Percentiles rank a stretch among this genome's conserved stretches.
Evolutionary conservation across 2,888 invertebrate genomes (phyloP).

Genomic region (Caenorhabditis drosophilae): DNA sequence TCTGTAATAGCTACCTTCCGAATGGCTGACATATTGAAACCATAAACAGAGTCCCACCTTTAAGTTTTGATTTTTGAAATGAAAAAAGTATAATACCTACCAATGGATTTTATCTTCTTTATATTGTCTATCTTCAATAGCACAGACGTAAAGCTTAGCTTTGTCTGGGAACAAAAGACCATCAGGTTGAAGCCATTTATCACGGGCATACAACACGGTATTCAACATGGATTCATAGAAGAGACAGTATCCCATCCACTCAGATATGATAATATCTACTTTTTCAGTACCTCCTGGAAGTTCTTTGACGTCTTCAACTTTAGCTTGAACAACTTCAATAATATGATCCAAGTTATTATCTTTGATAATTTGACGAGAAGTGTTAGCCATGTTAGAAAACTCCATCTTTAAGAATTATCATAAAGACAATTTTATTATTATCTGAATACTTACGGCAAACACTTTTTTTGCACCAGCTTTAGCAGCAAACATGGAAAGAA

Average conservation of each 20-base stretch:
- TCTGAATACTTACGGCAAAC: constrained; percentile 76
- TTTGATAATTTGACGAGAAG: constrained; percentile 91
- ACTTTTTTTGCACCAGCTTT: constrained; percentile 95
- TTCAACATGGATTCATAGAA: constrained; percentile 99
- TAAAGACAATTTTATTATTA: background rate
- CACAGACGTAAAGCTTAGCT: constrained; percentile 90
- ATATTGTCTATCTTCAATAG: constrained; percentile 88
- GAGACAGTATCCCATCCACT: constrained; percentile 85
- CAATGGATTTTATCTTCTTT: constrained; percentile 99
- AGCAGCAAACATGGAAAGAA: constrained; percentile 98
- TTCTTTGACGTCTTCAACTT: constrained; percentile 85
- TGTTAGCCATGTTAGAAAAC: constrained; percentile 97
- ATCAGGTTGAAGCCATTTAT: constrained; percentile 85
- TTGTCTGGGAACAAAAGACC: constrained; percentile 91
- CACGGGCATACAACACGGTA: constrained; percentile 95
- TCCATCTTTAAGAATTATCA: constrained; percentile 76
- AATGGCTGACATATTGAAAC: constrained; percentile 99
- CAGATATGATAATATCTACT: constrained; percentile 88
- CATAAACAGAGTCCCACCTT: constrained; percentile 98
- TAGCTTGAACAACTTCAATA: constrained; percentile 73
- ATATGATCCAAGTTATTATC: constrained; percentile 72
- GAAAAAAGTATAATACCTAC: constrained; percentile 63
- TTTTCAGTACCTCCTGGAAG: constrained; percentile 85
- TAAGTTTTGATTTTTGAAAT: constrained; percentile 39
- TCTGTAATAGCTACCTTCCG: constrained; percentile 96